phyloP scores from a whole-genome alignment of 2,113 vertebrate genomes.

The Rhea americana region DNA sequence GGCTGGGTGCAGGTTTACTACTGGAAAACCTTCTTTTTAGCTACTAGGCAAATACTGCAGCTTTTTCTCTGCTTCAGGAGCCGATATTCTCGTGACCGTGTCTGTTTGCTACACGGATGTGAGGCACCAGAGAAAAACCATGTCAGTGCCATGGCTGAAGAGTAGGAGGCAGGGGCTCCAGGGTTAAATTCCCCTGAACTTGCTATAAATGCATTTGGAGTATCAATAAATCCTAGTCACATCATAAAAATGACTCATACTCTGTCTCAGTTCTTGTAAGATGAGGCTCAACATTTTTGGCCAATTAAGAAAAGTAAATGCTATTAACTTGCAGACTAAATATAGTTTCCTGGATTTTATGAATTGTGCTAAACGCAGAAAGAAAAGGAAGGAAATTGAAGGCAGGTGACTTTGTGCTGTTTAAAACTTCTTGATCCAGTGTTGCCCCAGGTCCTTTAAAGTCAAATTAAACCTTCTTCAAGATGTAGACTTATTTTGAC shows the following conservation, averaged over 20 bases:
- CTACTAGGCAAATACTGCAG: background rate
- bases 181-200: background rate
- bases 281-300: background rate
- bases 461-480: background rate
- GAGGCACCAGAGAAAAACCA: background rate
- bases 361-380: background rate
- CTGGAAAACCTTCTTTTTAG: background rate
- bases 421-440: background rate
- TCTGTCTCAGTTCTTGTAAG: background rate
- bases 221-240: background rate
- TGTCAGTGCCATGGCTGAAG: background rate
- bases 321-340: background rate
- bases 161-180: background rate
- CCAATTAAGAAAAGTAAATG: conserved; percentile 13
- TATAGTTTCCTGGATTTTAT: background rate
- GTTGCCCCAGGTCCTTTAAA: background rate
- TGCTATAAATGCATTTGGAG: background rate
- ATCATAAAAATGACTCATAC: background rate
- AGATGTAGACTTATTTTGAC: background rate
- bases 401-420: background rate
- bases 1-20: background rate
- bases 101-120: background rate
- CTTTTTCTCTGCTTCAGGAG: background rate
- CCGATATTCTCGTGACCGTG: background rate
- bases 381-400: background rate